phyloP scores from a whole-genome alignment of 2,888 invertebrate species.

The Miltochrista miniata region DNA sequence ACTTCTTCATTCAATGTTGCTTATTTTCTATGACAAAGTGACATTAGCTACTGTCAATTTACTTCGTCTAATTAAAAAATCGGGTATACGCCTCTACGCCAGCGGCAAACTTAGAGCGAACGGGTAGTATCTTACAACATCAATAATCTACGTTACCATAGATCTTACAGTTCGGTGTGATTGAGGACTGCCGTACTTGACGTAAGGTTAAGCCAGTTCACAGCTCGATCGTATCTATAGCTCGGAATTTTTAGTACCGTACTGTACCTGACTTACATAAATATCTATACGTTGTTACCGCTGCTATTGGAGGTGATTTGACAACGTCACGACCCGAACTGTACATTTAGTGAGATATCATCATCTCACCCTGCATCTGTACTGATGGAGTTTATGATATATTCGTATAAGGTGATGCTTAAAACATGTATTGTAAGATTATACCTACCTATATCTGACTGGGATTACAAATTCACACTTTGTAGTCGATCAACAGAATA shows the following conservation, averaged over 20 bases:
- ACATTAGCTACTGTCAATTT: too few relatives aligned
- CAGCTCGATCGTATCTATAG: slow-evolving; percentile 32
- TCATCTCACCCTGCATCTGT: neutral
- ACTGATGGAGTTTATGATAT: neutral
- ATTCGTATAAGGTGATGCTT: neutral
- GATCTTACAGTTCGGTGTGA: slow-evolving; percentile 23
- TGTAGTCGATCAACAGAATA: too few relatives aligned
- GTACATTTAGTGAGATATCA: slow-evolving; percentile 3
- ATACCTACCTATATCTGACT: too few relatives aligned
- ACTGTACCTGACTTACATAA: slow-evolving; percentile 30
- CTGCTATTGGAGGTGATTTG: neutral
- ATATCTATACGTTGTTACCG: slow-evolving; percentile 9
- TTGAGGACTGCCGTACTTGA: slow-evolving; percentile 8
- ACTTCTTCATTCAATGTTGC: too few relatives aligned
- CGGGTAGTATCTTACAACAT: too few relatives aligned
- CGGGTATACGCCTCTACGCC: too few relatives aligned
- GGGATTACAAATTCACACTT: too few relatives aligned
- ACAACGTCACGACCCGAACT: neutral
- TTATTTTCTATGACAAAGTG: too few relatives aligned
- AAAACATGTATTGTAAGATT: too few relatives aligned
- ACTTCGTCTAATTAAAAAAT: too few relatives aligned
- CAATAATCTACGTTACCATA: too few relatives aligned
- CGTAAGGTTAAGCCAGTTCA: slow-evolving; percentile 28
- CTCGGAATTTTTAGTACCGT: slow-evolving; percentile 37
- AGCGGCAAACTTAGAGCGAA: too few relatives aligned